Evolutionary conservation across 2,113 vertebrate genomes (phyloP).

Genomic region (Tetraodon nigroviridis): DNA sequence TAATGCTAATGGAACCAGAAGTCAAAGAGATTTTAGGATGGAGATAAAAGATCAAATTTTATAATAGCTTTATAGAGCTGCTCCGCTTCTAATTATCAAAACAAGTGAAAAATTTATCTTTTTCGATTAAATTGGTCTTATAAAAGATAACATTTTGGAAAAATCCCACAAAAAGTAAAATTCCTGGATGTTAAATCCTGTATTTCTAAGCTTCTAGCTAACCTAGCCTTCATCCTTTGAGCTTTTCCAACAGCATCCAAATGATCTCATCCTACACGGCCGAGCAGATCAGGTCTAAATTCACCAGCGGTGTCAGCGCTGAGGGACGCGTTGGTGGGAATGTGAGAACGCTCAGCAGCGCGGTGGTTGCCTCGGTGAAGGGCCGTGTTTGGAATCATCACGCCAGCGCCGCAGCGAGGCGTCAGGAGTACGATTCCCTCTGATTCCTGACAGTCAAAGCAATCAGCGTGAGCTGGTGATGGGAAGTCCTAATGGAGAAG

Average conservation of each 20-base stretch:
- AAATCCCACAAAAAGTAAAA: background rate
- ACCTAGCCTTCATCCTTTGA: constrained; percentile 24
- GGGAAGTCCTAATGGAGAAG: background rate
- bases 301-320: constrained; percentile 38
- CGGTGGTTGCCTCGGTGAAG: constrained; percentile 41
- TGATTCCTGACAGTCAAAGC: constrained; percentile 57
- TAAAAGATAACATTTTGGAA: background rate
- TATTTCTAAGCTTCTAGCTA: background rate
- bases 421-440: constrained; percentile 52
- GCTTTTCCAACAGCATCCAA: constrained; percentile 43
- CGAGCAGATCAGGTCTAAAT: constrained; percentile 45
- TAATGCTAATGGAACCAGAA: constrained; percentile 34
- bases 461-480: constrained; percentile 39
- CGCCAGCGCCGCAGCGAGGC: constrained; percentile 30
- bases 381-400: constrained; percentile 61
- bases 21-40: constrained; percentile 53
- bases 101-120: background rate
- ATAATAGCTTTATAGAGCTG: constrained; percentile 36
- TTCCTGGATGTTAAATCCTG: background rate
- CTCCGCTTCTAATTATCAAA: background rate
- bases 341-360: constrained; percentile 40
- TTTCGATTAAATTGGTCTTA: background rate
- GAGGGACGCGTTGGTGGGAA: constrained; percentile 54
- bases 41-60: constrained; percentile 35
- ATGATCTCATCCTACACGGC: constrained; percentile 47